Conservation (phyloP, 2,113 vertebrate species). For the Amblyopsis rosae region DNA sequence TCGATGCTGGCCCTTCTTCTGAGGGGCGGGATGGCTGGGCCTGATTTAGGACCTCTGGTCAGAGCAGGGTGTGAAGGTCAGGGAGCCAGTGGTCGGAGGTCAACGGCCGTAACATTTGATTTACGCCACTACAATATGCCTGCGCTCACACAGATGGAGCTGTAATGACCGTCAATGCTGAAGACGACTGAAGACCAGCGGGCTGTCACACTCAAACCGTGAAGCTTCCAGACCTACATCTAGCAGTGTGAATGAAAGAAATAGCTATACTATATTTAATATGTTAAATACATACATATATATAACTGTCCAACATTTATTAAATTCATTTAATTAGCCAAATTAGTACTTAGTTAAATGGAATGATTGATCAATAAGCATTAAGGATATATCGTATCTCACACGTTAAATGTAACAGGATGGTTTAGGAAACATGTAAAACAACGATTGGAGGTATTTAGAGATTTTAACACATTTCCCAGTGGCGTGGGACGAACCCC, state of each 20-base stretch:
- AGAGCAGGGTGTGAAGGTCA: conserved; percentile 73
- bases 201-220: conserved; percentile 32
- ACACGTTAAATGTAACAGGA: too few species aligned
- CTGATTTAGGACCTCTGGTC: conserved; percentile 74
- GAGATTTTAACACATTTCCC: too few species aligned
- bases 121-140: conserved; percentile 56
- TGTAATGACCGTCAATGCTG: conserved; percentile 47
- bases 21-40: conserved; percentile 49
- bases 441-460: too few species aligned
- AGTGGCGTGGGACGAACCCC: neutral
- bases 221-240: conserved; percentile 8
- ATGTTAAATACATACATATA: too few species aligned
- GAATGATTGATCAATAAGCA: too few species aligned
- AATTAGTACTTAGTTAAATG: too few species aligned
- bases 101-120: conserved; percentile 67
- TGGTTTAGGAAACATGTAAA: too few species aligned
- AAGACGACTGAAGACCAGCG: conserved; percentile 27
- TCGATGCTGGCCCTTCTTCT: conserved; percentile 49
- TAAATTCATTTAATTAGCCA: too few species aligned
- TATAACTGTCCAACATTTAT: too few species aligned
- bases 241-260: too few species aligned
- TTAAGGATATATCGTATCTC: too few species aligned
- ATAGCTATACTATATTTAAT: too few species aligned
- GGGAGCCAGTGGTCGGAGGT: conserved; percentile 71
- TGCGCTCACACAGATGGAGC: conserved; percentile 46